Evolutionary conservation across 2,113 vertebrate genomes (phyloP), one percentile per base, ranked within the genome.

Genomic region (Albula glossodonta): DNA sequence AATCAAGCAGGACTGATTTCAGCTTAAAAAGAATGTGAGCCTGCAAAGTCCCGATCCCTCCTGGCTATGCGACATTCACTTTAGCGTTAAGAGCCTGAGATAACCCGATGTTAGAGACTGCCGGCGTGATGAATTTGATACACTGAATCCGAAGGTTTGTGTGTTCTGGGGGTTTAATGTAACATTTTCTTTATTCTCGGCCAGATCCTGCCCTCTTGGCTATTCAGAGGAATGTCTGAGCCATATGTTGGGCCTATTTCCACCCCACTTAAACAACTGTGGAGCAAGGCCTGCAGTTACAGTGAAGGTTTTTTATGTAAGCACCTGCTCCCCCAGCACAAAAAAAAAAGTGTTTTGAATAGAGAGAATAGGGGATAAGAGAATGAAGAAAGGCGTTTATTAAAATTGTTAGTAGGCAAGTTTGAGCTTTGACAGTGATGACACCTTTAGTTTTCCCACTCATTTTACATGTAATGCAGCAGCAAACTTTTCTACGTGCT

Each of bases 1-100:
- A 91, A 91, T 92, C 92, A 94, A 90, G 94, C 91, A 13, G 84
- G 84, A 92, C 93, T 93, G 92, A 94, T 94, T 94, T 92, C 90
- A 91, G 93, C 90, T 93, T 91, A 91, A 93, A 92, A 94, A 92
- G 91, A 91, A 92, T 89, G 91, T 93, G 89, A 92, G 90, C 90
- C 93, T 88, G 90, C 88, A 88, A 88, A 91, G 89, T 91, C 90
- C 87, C 87, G 90, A 89, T 91, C 51, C 87, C 90, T 85, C 80
- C 83, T 53, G 88, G 91, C 89, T 91, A 86, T 86, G 86, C 87
- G 88, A 84, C 90, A 89, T 89, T 86, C 87, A 89, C 91, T 88
- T 90, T 88, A 85, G 77, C 82, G 63, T 88, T 88, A 86, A 88
- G 89, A 91, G 87, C 86, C 82, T 74, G 63, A 87, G 89, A 91